These are phyloP conservation scores for Drosophila sp. DNA, from an alignment of 1,140 invertebrate species.

Conservation along the genomic window DNA sequence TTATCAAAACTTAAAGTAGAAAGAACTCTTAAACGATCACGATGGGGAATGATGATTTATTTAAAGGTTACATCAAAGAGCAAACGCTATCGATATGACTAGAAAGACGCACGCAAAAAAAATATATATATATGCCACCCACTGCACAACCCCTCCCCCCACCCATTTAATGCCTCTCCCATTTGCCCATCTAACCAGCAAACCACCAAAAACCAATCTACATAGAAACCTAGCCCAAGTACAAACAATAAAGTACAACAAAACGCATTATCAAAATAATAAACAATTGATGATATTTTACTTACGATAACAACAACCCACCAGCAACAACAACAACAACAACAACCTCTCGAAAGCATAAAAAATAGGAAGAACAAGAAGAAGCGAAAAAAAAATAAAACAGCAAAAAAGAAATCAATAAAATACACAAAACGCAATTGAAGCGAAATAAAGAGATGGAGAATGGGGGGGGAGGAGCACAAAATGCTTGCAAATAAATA, in stretches of 20 bases:
- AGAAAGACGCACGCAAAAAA: background rate
- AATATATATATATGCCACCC: background rate
- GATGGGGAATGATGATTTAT: background rate
- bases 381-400: slow-evolving; percentile 9
- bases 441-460: slow-evolving; percentile 17
- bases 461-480: slow-evolving; percentile 26
- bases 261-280: slow-evolving; percentile 74
- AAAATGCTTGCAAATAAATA: slow-evolving; percentile 72
- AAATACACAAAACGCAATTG: slow-evolving; percentile 46
- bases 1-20: too few relatives aligned
- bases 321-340: slow-evolving; percentile 22
- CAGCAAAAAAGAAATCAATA: slow-evolving; percentile 44
- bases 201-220: background rate
- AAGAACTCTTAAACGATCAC: too few relatives aligned
- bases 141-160: background rate
- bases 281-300: slow-evolving; percentile 78
- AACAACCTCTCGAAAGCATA: slow-evolving; percentile 46
- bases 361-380: slow-evolving; percentile 18
- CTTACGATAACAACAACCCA: slow-evolving; percentile 51
- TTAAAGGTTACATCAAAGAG: background rate
- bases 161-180: background rate
- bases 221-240: slow-evolving; percentile 28
- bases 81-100: background rate
- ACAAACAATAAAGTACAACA: slow-evolving; percentile 50
- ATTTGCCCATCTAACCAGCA: background rate